phyloP scores from a whole-genome alignment of 30 jellyfish, hydroid and myxozoan genomes.

The Catostylus mosaicus region DNA sequence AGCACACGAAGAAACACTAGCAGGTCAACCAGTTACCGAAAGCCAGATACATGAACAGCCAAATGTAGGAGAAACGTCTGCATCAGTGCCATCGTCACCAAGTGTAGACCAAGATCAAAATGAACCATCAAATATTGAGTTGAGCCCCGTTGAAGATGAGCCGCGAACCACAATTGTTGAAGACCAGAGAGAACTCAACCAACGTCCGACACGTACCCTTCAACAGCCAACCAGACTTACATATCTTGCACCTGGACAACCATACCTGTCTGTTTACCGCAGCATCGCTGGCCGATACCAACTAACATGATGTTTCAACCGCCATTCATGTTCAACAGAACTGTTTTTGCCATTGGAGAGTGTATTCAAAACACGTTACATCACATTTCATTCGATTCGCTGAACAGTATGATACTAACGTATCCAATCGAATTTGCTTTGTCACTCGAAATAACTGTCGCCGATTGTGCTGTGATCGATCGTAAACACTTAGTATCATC shows the following conservation, averaged over 20 bases:
- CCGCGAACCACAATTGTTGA: neutral
- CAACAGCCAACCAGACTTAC: constrained; percentile 11
- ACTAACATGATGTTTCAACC: neutral
- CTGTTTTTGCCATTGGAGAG: neutral
- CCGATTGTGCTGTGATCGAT: neutral
- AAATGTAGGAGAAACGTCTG: neutral
- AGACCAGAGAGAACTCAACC: neutral
- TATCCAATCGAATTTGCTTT: constrained; percentile 7
- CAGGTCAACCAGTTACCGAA: neutral
- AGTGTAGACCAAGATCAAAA: constrained; percentile 1
- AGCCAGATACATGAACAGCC: neutral
- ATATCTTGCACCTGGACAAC: constrained; percentile 27
- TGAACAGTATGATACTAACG: constrained; percentile 6
- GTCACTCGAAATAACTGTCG: constrained; percentile 10
- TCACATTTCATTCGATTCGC: no score
- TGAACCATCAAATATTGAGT: neutral
- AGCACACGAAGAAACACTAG: neutral
- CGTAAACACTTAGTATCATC: neutral
- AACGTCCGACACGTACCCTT: constrained; percentile 7
- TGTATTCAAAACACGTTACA: no score
- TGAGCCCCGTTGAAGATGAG: constrained; percentile 1
- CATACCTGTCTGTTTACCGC: constrained; percentile 15
- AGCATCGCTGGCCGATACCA: constrained; percentile 28
- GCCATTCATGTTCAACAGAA: constrained; percentile 8
- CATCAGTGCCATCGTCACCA: constrained; percentile 3